phyloP scores from a whole-genome alignment of 64 coral and sea anemone genomes.

The Acropora yongei region DNA sequence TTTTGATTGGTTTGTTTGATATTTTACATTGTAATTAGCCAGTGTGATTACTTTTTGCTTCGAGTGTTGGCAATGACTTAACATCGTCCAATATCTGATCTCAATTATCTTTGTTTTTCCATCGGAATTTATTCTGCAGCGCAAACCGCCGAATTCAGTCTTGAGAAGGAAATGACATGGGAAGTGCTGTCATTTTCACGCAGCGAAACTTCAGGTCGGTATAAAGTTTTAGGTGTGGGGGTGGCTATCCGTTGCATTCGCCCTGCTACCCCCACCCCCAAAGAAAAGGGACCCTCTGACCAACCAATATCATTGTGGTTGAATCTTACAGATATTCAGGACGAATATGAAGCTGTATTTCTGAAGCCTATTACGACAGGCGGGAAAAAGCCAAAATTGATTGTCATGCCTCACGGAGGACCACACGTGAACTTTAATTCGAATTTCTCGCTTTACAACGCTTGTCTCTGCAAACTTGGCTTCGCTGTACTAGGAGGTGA shows the following conservation, averaged over 20 bases:
- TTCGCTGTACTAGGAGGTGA: conserved; percentile 60
- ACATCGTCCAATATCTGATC: too few species aligned
- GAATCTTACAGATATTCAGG: conserved; percentile 49
- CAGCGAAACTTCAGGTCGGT: conserved; percentile 29
- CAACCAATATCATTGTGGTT: background rate
- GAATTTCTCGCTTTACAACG: conserved; percentile 32
- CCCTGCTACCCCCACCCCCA: too few species aligned
- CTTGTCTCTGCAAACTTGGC: conserved; percentile 67
- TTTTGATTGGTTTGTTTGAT: too few species aligned
- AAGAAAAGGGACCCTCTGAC: too few species aligned
- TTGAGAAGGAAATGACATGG: conserved; percentile 62
- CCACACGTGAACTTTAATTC: conserved; percentile 37
- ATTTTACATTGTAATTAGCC: too few species aligned
- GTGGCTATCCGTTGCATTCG: background rate
- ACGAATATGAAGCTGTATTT: background rate
- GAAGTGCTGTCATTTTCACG: conserved; percentile 41
- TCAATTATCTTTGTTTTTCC: background rate
- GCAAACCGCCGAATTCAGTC: background rate
- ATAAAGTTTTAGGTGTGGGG: background rate
- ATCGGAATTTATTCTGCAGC: conserved; percentile 6
- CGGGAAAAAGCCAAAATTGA: conserved; percentile 27
- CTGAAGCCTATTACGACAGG: background rate
- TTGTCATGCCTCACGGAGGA: conserved; percentile 68
- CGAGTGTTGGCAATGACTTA: too few species aligned
- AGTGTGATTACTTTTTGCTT: too few species aligned